Conservation (phyloP, 2,113 vertebrate species). For the Corydoras sp. region DNA sequence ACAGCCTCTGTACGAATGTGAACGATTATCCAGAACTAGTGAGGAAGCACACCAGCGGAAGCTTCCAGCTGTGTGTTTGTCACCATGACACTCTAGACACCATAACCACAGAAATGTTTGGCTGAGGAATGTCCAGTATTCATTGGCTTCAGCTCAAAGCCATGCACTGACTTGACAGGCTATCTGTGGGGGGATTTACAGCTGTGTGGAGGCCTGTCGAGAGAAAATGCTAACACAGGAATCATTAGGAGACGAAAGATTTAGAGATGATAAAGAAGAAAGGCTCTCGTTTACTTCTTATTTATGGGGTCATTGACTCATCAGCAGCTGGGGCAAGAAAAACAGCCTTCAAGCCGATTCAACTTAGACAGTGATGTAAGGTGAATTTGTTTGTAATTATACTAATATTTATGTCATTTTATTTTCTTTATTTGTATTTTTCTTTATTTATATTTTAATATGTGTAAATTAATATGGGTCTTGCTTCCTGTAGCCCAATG, state of each 20-base stretch:
- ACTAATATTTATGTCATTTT: too few relatives aligned
- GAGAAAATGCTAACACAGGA: background rate
- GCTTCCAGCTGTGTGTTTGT: constrained; percentile 7
- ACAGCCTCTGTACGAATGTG: too few relatives aligned
- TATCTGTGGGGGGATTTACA: background rate
- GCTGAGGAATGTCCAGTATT: constrained; percentile 59
- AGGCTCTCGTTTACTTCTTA: background rate
- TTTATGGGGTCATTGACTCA: background rate
- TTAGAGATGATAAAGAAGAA: background rate
- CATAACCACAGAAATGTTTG: constrained; percentile 45
- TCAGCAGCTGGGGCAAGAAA: background rate
- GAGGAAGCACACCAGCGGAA: background rate
- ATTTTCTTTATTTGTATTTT: too few relatives aligned
- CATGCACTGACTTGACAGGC: constrained; percentile 61
- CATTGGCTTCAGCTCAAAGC: constrained; percentile 44
- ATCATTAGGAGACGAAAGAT: background rate
- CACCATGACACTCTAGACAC: constrained; percentile 24
- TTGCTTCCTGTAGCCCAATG: too few relatives aligned
- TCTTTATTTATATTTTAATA: too few relatives aligned
- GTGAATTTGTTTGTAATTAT: too few relatives aligned
- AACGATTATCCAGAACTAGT: too few relatives aligned
- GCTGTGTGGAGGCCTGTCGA: background rate
- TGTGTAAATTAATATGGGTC: too few relatives aligned
- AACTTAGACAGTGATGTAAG: background rate
- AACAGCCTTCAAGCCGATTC: background rate